Conservation (phyloP, 2,888 invertebrate genomes). For the Folsomia candida region DNA sequence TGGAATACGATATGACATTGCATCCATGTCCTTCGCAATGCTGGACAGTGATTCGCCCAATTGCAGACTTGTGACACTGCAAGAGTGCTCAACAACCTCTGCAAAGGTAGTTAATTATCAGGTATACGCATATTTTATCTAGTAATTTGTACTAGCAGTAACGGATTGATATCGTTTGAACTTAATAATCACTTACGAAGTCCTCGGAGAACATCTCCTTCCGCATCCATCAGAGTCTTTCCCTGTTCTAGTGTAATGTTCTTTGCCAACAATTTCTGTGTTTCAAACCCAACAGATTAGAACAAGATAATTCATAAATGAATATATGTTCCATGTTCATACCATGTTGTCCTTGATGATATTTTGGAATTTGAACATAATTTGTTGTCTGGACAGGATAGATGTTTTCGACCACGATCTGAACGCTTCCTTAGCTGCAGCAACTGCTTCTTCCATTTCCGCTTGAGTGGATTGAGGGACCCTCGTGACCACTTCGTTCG, state of each 20-base stretch:
- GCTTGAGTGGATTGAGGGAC: slow-evolving; percentile 85
- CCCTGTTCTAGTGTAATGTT: slow-evolving; percentile 95
- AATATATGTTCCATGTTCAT: too few relatives aligned
- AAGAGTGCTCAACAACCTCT: slow-evolving; percentile 97
- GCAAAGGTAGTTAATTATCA: slow-evolving; percentile 48
- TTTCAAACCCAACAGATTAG: too few relatives aligned
- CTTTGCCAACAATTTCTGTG: slow-evolving; percentile 78
- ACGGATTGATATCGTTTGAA: too few relatives aligned
- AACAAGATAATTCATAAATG: slow-evolving; percentile 16
- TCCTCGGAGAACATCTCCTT: slow-evolving; percentile 95
- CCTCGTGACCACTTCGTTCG: slow-evolving; percentile 72
- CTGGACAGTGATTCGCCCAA: slow-evolving; percentile 86
- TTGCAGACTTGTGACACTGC: slow-evolving; percentile 86
- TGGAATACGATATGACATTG: slow-evolving; percentile 84
- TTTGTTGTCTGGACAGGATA: slow-evolving; percentile 85
- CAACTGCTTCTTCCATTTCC: slow-evolving; percentile 87
- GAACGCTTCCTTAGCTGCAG: slow-evolving; percentile 77
- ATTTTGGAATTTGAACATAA: slow-evolving; percentile 83
- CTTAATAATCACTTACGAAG: slow-evolving; percentile 72
- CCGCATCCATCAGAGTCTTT: slow-evolving; percentile 93
- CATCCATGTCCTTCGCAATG: slow-evolving; percentile 96
- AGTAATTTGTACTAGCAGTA: too few relatives aligned
- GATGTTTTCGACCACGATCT: slow-evolving; percentile 86
- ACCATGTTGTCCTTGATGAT: slow-evolving; percentile 81
- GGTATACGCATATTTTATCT: too few relatives aligned